These are phyloP conservation scores for Holcopasites calliopsidis DNA, from an alignment of 1,140 invertebrate genomes.

Conservation along the genomic window DNA sequence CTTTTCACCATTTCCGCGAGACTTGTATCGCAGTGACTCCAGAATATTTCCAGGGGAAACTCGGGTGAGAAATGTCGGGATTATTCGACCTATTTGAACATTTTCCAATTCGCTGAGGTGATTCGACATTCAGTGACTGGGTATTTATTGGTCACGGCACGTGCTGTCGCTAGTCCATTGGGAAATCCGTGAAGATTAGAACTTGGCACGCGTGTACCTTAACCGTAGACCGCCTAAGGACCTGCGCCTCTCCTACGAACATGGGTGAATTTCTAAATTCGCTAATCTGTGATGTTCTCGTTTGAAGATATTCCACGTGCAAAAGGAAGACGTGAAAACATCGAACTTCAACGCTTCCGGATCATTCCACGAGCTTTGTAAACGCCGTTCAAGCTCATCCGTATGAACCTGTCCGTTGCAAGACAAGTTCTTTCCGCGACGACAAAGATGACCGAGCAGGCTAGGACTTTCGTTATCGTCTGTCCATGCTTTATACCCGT, in stretches of 20 bases:
- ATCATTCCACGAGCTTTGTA: background rate
- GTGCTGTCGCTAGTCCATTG: slow-evolving; percentile 44
- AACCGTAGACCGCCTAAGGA: background rate
- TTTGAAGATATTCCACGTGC: too few species aligned
- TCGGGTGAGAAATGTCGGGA: too few species aligned
- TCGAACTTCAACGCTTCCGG: background rate
- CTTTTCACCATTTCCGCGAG: background rate
- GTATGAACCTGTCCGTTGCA: background rate
- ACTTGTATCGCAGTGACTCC: background rate
- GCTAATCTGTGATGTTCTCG: too few species aligned
- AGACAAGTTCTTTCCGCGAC: background rate
- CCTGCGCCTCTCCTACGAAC: background rate
- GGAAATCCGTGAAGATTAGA: slow-evolving; percentile 58
- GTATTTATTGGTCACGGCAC: slow-evolving; percentile 38
- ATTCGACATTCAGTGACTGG: slow-evolving; percentile 47
- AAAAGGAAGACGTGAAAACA: too few species aligned
- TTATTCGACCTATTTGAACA: too few species aligned
- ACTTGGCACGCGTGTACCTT: slow-evolving; percentile 56
- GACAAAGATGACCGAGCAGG: background rate
- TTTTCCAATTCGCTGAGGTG: slow-evolving; percentile 28
- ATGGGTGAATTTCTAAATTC: too few species aligned
- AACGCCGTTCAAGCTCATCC: background rate
- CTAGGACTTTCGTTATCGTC: slow-evolving; percentile 13
- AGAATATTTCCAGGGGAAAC: background rate
- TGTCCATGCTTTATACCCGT: slow-evolving; percentile 1